Base-by-base conservation (phyloP, 2,888 invertebrate genomes). In the Drosophila algonquin region DNA sequence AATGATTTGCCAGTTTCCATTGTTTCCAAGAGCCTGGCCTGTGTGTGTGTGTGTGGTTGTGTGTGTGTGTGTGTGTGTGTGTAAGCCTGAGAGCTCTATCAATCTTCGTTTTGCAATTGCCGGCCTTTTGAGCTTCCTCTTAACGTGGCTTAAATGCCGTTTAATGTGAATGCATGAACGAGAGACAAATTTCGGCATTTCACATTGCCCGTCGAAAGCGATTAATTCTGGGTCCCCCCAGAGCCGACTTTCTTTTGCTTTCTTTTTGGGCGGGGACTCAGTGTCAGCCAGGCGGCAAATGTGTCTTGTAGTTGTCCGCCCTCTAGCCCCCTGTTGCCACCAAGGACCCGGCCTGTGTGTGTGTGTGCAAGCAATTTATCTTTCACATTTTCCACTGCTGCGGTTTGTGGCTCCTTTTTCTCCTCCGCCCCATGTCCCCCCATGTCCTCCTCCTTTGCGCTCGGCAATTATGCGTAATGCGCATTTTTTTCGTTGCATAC, bases 401-500 rank as follows among this genome's bases (percentile, higher is more conserved):
- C 61, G 73, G 71, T 61, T 74, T 84, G 76, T 48, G 73, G 79
- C 76, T 76, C 73, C 18, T 35, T n/a, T 40, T 40, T 7, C 40
- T 40, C 3, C 21, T 3, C 21, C 21, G 0, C 21, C 3, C n/a
- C 9, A 27, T 27, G 27, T 7, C 27, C 1, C 1, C 0, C 24
- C 6, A 24, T 6, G 3, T 21, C 21, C 12, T 21, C n/a, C 44
- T 16, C 24, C 35, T 45, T 21, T 32, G 46, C 16, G 69, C 70
- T 45, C 63, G 27, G 64, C 83, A 82, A 81, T 77, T 82, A 86
- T 81, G 78, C 83, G 81, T 64, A 76, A 81, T 77, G 80, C 80
- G 83, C 86, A 86, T 81, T 82, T 83, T 83, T 83, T 79, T 63
- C 61, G 76, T 61, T 76, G 81, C 81, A 81, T 86, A 81, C 76